Conservation (phyloP, 1,140 invertebrate genomes). For the Lasioglossum baleicum region DNA sequence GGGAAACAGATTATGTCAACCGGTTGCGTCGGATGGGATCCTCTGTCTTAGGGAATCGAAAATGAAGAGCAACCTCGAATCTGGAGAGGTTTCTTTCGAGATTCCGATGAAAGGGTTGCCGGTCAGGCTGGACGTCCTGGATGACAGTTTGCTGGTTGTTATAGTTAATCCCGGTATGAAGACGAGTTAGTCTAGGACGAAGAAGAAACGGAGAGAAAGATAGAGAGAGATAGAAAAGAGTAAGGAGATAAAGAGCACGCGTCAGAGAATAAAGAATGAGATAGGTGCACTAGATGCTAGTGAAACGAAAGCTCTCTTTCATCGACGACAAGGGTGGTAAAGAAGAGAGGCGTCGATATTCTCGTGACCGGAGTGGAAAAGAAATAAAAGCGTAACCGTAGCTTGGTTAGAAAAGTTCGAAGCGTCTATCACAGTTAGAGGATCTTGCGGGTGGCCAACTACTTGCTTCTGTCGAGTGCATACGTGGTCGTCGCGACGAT, state of each 20-base stretch:
- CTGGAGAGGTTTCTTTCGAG: too few species aligned
- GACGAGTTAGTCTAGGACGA: background rate
- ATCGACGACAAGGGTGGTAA: background rate
- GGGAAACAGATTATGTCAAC: background rate
- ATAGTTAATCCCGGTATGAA: slow-evolving; percentile 5
- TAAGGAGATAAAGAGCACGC: background rate
- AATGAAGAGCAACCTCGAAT: too few species aligned
- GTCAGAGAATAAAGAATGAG: background rate
- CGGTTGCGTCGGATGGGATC: background rate
- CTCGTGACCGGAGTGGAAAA: background rate
- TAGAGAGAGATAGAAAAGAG: background rate
- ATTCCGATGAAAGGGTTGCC: too few species aligned
- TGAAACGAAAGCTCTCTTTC: background rate
- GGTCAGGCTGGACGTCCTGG: too few species aligned
- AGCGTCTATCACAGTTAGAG: background rate
- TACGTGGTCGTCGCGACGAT: too few species aligned
- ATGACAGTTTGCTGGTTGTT: too few species aligned
- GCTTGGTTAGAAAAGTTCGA: background rate
- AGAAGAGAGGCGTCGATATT: background rate
- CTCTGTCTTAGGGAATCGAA: background rate
- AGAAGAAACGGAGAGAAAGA: background rate
- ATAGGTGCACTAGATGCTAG: background rate
- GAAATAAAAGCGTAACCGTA: background rate
- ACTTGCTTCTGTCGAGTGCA: too few species aligned
- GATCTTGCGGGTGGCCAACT: background rate